Conservation (phyloP, 2,113 vertebrate species). For the Siphamia tubifer region DNA sequence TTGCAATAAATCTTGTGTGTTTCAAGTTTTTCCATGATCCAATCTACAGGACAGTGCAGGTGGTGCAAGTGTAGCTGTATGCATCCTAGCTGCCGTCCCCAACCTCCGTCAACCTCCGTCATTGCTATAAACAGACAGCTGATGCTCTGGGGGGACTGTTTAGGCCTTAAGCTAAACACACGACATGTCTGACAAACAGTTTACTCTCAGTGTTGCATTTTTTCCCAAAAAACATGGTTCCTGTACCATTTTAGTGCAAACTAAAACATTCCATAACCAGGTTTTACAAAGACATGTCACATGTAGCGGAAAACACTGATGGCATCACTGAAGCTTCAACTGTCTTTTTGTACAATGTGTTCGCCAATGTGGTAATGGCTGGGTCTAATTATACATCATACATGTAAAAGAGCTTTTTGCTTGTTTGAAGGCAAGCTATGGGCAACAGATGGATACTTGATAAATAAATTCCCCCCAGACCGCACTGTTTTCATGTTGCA, state of each 20-base stretch:
- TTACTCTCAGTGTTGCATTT: constrained; percentile 72
- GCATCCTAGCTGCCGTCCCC: constrained; percentile 26
- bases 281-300: constrained; percentile 34
- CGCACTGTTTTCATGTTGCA: constrained; percentile 75
- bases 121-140: constrained; percentile 69
- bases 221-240: constrained; percentile 63
- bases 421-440: constrained; percentile 63
- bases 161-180: constrained; percentile 81
- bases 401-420: constrained; percentile 50
- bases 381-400: constrained; percentile 63
- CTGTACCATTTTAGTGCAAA: constrained; percentile 52
- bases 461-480: constrained; percentile 74
- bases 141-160: constrained; percentile 75
- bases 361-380: constrained; percentile 26
- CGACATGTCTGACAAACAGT: constrained; percentile 79
- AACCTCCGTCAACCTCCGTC: constrained; percentile 36
- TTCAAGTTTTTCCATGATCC: not conserved
- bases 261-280: constrained; percentile 56
- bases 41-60: constrained; percentile 47
- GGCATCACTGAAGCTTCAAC: not conserved
- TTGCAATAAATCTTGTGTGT: not conserved
- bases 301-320: not conserved
- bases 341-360: not conserved
- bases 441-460: constrained; percentile 75
- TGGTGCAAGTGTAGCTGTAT: constrained; percentile 35